These are phyloP conservation scores for Stratiomys singularior DNA, from an alignment of 2,888 invertebrate genomes.

Conservation along the genomic window DNA sequence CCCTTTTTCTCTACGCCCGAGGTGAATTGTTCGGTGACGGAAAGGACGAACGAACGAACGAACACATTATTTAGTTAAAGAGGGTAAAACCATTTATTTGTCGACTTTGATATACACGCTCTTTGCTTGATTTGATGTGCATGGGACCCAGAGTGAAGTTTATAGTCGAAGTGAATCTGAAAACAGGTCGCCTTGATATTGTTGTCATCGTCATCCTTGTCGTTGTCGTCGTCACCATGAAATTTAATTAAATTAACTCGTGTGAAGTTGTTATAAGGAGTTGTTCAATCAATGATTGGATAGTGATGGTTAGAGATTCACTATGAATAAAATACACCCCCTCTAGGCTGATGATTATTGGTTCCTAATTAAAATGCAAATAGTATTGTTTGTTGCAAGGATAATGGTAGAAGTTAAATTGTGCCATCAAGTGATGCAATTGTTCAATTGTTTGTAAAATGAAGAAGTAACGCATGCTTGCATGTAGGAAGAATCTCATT, in stretches of 20 bases:
- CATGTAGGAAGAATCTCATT: too few relatives aligned
- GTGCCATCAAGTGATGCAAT: too few relatives aligned
- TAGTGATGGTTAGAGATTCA: background rate
- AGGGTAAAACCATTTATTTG: slow-evolving; percentile 43
- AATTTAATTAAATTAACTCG: slow-evolving; percentile 42
- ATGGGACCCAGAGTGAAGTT: slow-evolving; percentile 7
- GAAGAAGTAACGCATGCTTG: too few relatives aligned
- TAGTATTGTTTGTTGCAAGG: background rate
- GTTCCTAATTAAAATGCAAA: slow-evolving; percentile 21
- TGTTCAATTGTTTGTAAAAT: too few relatives aligned
- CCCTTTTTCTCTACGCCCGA: background rate
- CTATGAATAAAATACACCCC: background rate
- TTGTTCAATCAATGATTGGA: slow-evolving; percentile 27
- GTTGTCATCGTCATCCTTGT: background rate
- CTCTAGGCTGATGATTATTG: background rate
- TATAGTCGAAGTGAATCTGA: background rate
- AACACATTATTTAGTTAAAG: slow-evolving; percentile 43
- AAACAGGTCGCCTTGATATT: slow-evolving; percentile 17
- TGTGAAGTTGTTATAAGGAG: slow-evolving; percentile 30
- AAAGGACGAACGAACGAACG: background rate
- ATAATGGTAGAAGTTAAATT: too few relatives aligned
- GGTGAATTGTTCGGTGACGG: too few relatives aligned
- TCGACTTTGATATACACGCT: slow-evolving; percentile 41
- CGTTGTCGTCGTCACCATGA: slow-evolving; percentile 21
- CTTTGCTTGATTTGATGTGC: slow-evolving; percentile 42